Base-by-base conservation (phyloP, 2,888 invertebrate species). In the Sinodicranocentrus sp. region DNA sequence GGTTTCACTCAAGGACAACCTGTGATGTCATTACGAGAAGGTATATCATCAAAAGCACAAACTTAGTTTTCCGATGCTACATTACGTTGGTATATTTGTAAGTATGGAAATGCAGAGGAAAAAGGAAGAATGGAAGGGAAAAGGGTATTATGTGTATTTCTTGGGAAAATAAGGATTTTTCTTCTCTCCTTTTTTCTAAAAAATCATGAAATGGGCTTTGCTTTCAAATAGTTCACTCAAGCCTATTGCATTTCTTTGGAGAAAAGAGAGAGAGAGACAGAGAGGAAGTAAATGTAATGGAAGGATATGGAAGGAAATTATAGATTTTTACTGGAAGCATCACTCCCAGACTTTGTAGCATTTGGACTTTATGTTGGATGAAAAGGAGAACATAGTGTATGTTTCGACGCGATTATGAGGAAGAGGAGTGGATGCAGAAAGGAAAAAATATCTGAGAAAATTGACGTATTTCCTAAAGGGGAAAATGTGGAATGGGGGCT, bases 21-120 rank as follows among this genome's bases (percentile, higher is more conserved):
- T 65, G 76, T 67, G 76, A 76, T 76, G 54, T 76, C 76, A 76
- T 76, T 76, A 76, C 65, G 63, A 52, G 33, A 63, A 28, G 63
- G 63, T 48, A 48, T 48, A 33, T 33, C 33, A 33, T 33, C 33
- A 10, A 33, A 48, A 48, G 48, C 15, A 48, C n/a, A 33, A 33
- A 33, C 33, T 10, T 33, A 10, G 5, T 33, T 2, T 5, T n/a
- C 48, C 48, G n/a, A n/a, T n/a, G n/a, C n/a, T n/a, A n/a, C n/a
- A n/a, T n/a, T n/a, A n/a, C n/a, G n/a, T n/a, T n/a, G n/a, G n/a
- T n/a, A n/a, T n/a, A n/a, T n/a, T n/a, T n/a, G n/a, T 15, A 52
- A 52, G 19, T 52, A 17, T 52, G n/a, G 19, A 52, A 17, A 52
- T n/a, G 2, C 2, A 17, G 15, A 52, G n/a, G 21, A 57, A 57